Evolutionary conservation across 2,888 invertebrate species (phyloP).

Genomic region (Chalcis sispes): DNA sequence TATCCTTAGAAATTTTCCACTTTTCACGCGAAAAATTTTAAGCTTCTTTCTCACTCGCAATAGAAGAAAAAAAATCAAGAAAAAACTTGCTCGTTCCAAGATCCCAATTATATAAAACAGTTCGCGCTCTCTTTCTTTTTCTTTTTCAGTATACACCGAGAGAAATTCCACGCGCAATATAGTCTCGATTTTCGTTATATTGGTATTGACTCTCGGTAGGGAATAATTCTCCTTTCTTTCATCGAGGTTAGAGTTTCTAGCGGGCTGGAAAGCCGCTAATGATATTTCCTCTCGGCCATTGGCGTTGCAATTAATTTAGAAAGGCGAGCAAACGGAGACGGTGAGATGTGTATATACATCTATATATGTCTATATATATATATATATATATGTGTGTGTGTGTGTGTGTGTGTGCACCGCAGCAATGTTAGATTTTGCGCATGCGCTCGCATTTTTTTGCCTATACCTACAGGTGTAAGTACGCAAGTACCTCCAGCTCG

Average conservation of each 20-base stretch:
- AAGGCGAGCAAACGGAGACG: constrained; percentile 37
- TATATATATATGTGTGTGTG: too few species aligned
- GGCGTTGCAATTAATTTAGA: constrained; percentile 55
- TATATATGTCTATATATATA: constrained; percentile 28
- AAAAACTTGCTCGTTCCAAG: too few species aligned
- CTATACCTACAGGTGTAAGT: too few species aligned
- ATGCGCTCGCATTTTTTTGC: too few species aligned
- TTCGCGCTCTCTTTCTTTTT: not conserved
- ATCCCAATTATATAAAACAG: too few species aligned
- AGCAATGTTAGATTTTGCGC: too few species aligned
- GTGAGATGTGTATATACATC: constrained; percentile 25
- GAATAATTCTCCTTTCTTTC: constrained; percentile 21
- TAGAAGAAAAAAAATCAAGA: not conserved
- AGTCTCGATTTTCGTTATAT: too few species aligned
- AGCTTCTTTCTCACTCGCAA: too few species aligned
- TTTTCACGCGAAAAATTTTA: constrained; percentile 4
- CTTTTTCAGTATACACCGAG: not conserved
- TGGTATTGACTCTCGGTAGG: not conserved
- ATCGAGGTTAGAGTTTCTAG: not conserved
- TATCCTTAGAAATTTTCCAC: not conserved
- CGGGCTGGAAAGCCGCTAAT: constrained; percentile 30
- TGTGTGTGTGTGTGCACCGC: too few species aligned
- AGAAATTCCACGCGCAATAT: not conserved
- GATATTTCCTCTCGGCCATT: constrained; percentile 51
- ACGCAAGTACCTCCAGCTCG: constrained; percentile 19